Evolutionary conservation across 2,888 invertebrate genomes (phyloP).

Genomic region (Cryptocephalus primarius): DNA sequence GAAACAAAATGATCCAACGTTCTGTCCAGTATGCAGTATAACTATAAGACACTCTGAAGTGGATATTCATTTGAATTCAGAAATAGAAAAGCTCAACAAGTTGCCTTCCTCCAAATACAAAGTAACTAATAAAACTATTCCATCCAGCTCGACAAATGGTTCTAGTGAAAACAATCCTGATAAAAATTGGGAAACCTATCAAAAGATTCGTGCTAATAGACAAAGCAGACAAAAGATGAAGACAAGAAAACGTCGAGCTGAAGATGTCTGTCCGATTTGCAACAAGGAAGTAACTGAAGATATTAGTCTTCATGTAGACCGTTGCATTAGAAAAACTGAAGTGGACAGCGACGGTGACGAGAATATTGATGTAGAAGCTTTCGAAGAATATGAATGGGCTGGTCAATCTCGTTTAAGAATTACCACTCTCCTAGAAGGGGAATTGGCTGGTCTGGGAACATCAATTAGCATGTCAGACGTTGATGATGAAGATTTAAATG

Average conservation of each 20-base stretch:
- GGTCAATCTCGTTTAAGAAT: constrained; percentile 74
- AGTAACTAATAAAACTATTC: constrained; percentile 35
- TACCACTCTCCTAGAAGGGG: constrained; percentile 57
- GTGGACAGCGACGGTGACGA: constrained; percentile 51
- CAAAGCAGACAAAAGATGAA: constrained; percentile 55
- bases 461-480: constrained; percentile 31
- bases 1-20: constrained; percentile 56
- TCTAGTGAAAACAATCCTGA: constrained; percentile 38
- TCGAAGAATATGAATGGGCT: constrained; percentile 87
- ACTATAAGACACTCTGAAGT: constrained; percentile 73
- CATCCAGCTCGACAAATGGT: constrained; percentile 37
- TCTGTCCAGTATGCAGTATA: constrained; percentile 82
- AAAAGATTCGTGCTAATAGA: constrained; percentile 61
- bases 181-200: constrained; percentile 62
- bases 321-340: constrained; percentile 49
- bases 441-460: constrained; percentile 46
- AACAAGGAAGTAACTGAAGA: constrained; percentile 57
- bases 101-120: constrained; percentile 34
- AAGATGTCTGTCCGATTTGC: constrained; percentile 73
- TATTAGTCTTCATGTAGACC: constrained; percentile 61
- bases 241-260: constrained; percentile 53
- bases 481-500: constrained; percentile 66
- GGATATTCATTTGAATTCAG: constrained; percentile 70
- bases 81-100: constrained; percentile 62
- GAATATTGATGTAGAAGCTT: constrained; percentile 73